Evolutionary conservation across 2,113 vertebrate genomes (phyloP).

Genomic region (Entomyzon cyanotis): DNA sequence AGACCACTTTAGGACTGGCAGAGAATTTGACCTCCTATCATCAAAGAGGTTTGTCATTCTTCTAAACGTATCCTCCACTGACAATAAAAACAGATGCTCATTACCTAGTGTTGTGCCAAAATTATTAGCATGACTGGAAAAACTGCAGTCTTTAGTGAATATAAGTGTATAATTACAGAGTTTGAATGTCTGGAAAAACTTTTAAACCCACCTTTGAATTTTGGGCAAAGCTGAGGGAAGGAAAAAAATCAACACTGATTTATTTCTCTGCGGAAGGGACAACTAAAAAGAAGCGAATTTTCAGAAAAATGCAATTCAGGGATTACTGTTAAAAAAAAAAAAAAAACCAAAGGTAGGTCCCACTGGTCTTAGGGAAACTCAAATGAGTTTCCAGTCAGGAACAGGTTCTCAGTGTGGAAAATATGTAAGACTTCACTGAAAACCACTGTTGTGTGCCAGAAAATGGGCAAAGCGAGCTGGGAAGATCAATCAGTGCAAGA

Average conservation of each 20-base stretch:
- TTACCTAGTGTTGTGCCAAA: neutral
- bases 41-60: neutral
- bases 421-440: neutral
- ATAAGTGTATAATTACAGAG: neutral
- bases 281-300: neutral
- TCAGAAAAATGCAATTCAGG: neutral
- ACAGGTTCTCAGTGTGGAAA: neutral
- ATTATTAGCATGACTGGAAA: neutral
- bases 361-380: neutral
- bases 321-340: neutral
- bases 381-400: neutral
- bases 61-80: neutral
- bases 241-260: neutral
- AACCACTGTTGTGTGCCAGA: neutral
- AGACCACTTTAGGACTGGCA: neutral
- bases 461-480: neutral
- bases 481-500: neutral
- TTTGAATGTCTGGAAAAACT: neutral
- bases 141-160: neutral
- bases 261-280: neutral
- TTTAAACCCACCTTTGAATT: neutral
- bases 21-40: neutral
- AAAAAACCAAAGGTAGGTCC: neutral
- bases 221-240: neutral
- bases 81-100: neutral